Conservation (phyloP, 2,113 vertebrate species). For the Cynocephalus volans region DNA sequence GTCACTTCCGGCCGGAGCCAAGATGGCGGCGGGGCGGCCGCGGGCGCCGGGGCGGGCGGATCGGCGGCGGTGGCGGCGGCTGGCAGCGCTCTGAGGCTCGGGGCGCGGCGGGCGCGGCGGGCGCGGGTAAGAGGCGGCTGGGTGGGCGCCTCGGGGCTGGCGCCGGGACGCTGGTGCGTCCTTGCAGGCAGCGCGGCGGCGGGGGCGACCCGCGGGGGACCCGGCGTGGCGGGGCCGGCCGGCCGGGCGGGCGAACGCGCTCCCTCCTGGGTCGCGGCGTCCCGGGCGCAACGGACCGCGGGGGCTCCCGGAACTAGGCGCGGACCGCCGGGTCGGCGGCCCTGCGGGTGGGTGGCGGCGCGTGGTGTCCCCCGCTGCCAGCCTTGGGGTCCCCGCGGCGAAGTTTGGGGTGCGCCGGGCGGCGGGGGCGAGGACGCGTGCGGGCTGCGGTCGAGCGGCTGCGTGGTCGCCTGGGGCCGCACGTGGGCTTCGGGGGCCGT, state of each 20-base stretch:
- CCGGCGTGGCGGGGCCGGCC: neutral
- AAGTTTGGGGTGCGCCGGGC: slow-evolving; percentile 39
- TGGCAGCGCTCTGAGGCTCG: slow-evolving; percentile 67
- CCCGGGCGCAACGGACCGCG: neutral
- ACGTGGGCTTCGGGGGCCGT: neutral
- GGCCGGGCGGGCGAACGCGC: slow-evolving; percentile 61
- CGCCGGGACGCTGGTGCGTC: neutral
- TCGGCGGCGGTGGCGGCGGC: slow-evolving; percentile 47
- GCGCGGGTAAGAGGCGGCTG: slow-evolving; percentile 74
- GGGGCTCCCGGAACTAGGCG: neutral
- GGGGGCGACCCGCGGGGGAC: neutral
- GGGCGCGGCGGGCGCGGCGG: slow-evolving; percentile 64
- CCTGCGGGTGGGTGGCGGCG: neutral
- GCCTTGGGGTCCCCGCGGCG: neutral
- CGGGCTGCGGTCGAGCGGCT: neutral
- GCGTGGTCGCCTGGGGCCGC: neutral
- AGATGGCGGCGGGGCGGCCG: slow-evolving; percentile 88
- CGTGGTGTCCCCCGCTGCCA: neutral
- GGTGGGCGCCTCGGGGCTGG: slow-evolving; percentile 1
- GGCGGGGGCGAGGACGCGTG: neutral
- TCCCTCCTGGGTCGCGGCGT: slow-evolving; percentile 12
- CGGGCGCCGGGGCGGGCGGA: slow-evolving; percentile 80
- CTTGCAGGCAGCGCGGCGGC: neutral
- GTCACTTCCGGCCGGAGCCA: slow-evolving; percentile 86
- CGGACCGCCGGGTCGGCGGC: neutral